Evolutionary conservation across 1,140 invertebrate genomes (phyloP).

Genomic region (Globodera ellingtonae): DNA sequence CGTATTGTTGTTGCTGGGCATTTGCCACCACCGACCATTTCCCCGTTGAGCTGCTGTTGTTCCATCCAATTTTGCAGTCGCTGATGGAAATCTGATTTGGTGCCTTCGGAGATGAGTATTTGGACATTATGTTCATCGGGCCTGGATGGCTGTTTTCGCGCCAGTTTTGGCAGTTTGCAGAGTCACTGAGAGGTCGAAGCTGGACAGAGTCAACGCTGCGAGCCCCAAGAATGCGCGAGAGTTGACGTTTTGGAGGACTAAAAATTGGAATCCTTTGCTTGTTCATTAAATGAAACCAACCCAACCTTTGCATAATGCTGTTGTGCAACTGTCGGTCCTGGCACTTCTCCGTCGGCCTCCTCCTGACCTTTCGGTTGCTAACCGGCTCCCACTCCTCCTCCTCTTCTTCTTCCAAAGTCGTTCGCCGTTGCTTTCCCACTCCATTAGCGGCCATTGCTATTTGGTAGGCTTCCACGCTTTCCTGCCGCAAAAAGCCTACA

Average conservation of each 20-base stretch:
- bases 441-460: constrained; percentile 11
- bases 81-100: background rate
- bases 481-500: constrained; percentile 22
- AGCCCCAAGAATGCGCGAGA: background rate
- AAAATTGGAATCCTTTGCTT: background rate
- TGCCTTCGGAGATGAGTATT: background rate
- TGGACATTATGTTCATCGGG: background rate
- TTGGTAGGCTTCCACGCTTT: constrained; percentile 28
- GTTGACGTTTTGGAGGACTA: background rate
- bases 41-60: background rate
- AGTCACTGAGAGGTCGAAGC: background rate
- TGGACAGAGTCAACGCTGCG: background rate
- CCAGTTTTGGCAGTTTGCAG: background rate
- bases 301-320: background rate
- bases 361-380: background rate
- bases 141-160: background rate
- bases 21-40: background rate
- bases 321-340: background rate
- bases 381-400: background rate
- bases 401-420: background rate
- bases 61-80: background rate
- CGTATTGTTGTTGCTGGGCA: constrained; percentile 1
- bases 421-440: background rate
- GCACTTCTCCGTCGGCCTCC: background rate
- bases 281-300: background rate